phyloP scores from a whole-genome alignment of 2,797 vertebrate species.

The Melanotaenia maccullochi region DNA sequence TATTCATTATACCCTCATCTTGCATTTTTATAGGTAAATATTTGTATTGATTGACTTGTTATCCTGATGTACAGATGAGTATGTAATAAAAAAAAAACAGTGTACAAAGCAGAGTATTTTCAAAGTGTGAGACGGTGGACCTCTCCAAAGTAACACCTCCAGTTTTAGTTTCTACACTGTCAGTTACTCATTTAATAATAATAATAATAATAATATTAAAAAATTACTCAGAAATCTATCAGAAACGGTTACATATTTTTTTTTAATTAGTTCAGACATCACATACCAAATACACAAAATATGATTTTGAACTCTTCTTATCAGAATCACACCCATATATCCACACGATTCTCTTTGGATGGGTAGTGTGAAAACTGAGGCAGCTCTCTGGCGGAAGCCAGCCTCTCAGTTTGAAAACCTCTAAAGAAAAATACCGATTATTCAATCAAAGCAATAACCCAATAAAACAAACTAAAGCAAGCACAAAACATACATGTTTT shows the following conservation, averaged over 20 bases:
- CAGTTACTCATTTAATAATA: background rate
- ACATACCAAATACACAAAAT: background rate
- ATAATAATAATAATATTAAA: too few species aligned
- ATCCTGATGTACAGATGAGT: background rate
- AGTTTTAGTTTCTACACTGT: background rate
- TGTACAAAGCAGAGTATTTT: background rate
- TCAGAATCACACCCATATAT: background rate
- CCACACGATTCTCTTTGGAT: background rate
- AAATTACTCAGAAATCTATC: background rate
- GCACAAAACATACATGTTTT: conserved; percentile 8
- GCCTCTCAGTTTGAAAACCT: background rate
- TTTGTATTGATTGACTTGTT: background rate
- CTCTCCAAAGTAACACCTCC: background rate
- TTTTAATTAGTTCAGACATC: background rate
- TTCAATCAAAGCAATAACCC: conserved; percentile 1
- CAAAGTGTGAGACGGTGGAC: background rate
- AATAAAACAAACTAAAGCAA: conserved; percentile 1
- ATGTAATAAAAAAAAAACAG: background rate
- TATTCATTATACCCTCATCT: background rate
- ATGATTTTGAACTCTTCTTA: background rate
- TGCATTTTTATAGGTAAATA: conserved; percentile 7
- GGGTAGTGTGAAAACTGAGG: background rate
- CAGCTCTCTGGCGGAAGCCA: background rate
- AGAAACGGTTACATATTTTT: background rate
- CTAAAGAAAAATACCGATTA: background rate